Base-by-base conservation (phyloP, 2,888 invertebrate genomes). In the Unio pictorum region DNA sequence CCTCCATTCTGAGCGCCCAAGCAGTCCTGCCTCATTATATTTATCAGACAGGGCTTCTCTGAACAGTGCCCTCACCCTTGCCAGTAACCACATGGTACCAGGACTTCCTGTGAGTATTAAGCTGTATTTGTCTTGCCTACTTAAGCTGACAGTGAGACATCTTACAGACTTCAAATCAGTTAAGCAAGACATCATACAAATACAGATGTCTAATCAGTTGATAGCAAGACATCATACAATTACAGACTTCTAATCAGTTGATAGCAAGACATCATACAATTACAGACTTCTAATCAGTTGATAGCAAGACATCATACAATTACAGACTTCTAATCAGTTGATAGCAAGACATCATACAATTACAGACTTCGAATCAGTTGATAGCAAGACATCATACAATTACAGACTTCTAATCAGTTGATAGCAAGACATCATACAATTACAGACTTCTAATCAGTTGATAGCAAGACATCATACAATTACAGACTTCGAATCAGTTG, bases 11-110 rank as follows among this genome's bases (percentile, higher is more conserved):
- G 85, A 85, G 7, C 71, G 84, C 23, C 77, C 84, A 7, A 79
- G 80, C 23, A 86, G 85, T 70, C 84, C 84, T 5, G 73, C 83
- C 1, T 84, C 81, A 23, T 81, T 80, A 8, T 70, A 75, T 11
- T 60, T 72, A 30, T 80, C 85, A 5, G 86, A 85, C 68, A 71
- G 75, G 65, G 78, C 78, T 34, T 83, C 83, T 23, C 69, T 80
- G 57, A 80, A 79, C 55, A 83, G 82, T 74, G 77, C 79, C 18
- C 72, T 79, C 17, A 81, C 81, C 15, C 69, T 79, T 30, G 79
- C 75, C 66, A 81, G 81, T 74, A 76, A 72, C 60, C 75, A 75
- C 56, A 71, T 64, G 26, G 70, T 65, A 26, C 67, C 74, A 45
- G 74, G 79, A 20, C 61, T 79, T 63, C 79, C 78, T 4, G 81